phyloP scores from a whole-genome alignment of 2,113 vertebrate genomes.

The Saimiri boliviensis region DNA sequence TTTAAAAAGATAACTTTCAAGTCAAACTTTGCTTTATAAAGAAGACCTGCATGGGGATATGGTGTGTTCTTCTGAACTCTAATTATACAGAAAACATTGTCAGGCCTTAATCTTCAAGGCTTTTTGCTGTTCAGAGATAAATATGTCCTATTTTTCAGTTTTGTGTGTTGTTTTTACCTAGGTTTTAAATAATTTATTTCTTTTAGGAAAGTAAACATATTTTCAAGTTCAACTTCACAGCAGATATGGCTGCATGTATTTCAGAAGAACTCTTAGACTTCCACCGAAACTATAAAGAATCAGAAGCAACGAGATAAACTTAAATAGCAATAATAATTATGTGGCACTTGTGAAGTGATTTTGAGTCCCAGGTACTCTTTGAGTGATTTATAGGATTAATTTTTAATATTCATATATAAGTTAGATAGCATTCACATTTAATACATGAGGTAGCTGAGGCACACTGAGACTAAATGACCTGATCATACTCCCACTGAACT shows the following conservation, averaged over 20 bases:
- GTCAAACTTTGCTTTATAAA: neutral
- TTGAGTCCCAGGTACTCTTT: neutral
- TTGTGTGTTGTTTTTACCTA: neutral
- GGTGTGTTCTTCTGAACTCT: slow-evolving; percentile 22
- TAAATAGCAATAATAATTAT: neutral
- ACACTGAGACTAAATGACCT: neutral
- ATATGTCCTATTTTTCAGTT: slow-evolving; percentile 35
- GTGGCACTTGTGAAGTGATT: slow-evolving; percentile 16
- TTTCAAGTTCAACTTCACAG: slow-evolving; percentile 51
- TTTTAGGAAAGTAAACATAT: slow-evolving; percentile 52
- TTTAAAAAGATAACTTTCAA: neutral
- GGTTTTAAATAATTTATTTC: slow-evolving; percentile 67
- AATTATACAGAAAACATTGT: slow-evolving; percentile 47
- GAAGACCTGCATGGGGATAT: neutral
- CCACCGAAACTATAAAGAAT: neutral
- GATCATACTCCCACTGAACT: neutral
- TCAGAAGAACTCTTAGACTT: slow-evolving; percentile 5
- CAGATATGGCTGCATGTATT: slow-evolving; percentile 8
- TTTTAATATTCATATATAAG: neutral
- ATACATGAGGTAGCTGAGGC: neutral
- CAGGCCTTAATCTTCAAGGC: neutral
- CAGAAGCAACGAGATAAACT: neutral
- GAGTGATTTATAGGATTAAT: neutral
- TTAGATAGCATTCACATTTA: neutral
- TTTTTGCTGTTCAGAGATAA: slow-evolving; percentile 37